Evolutionary conservation across 2,888 invertebrate genomes (phyloP), one percentile per base, ranked within the genome.

Genomic region (Leptopilina syphax): DNA sequence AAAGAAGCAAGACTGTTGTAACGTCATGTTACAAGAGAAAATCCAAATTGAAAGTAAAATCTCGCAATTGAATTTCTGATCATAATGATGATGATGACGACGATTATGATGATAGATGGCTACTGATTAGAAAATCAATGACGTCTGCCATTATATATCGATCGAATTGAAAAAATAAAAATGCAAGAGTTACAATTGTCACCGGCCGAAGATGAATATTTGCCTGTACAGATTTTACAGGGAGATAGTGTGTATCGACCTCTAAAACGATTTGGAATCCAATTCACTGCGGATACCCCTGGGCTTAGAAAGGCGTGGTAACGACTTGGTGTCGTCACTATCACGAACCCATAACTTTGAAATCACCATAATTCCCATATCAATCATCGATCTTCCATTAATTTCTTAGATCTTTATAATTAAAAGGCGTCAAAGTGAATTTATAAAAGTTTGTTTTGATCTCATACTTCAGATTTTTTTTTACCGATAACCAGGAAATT

Each of bases 231-330:
- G 34, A 34, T 73, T 54, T 27, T 34, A 50, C 10, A 13, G n/a
- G 34, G 54, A 54, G 57, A 34, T 34, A 54, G 27, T 34, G 34
- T 34, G 4, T 54, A 65, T 82, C 82, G 77, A 78, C 81, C 85
- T 85, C 80, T 78, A 44, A 80, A 84, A 84, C 85, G 84, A 81
- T 84, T 83, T 84, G 86, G 85, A 88, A 86, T 86, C 87, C 84
- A 85, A 87, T 87, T 87, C 84, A 76, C 82, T 78, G 34, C 34
- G 82, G 85, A 89, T 90, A 89, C 90, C 90, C 88, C 90, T 89
- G 90, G 90, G 90, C 90, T 90, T 88, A 87, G 90, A 90, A 90
- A 90, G 90, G 90, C 88, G 89, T 89, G 89, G 88, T 89, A 67
- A 41, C 50, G 67, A 60, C 63, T n/a, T 79, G 82, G 84, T 86